Base-by-base conservation (phyloP, 2,888 invertebrate species). In the Tachina lurida region DNA sequence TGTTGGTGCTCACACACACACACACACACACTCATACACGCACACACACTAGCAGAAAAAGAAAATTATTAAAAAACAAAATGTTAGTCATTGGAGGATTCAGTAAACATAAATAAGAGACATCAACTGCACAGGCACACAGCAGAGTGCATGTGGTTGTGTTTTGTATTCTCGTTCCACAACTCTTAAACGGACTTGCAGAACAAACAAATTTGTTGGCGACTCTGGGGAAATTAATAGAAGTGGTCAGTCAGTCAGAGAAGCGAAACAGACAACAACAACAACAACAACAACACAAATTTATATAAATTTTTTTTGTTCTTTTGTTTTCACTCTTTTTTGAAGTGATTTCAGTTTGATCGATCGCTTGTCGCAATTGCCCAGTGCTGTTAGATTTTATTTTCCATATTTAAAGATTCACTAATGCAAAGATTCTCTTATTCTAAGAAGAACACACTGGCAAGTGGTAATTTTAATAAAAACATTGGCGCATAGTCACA, bases 161-260 rank as follows among this genome's bases (percentile, higher is more conserved):
- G 10, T 10, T 56, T n/a, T 52, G 10, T 31, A 3, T 31, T 19
- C 62, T 62, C 70, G 43, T 41, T 67, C 65, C 45, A 52, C 62
- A 31, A 10, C 60, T 43, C 22, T n/a, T 17, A 13, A 17, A n/a
- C 10, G 43, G 17, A 62, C 52, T 45, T 47, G 56, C 19, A 45
- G 17, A 52, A 73, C 49, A 67, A 86, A 62, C 58, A 86, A 83
- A 86, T 76, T 79, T 71, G 60, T 68, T 67, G 49, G 70, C 62
- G 62, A 76, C 83, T 80, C 86, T 56, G 60, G 86, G 86, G 86
- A 86, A 86, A 86, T 86, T 83, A 86, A 76, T 80, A 68, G 76
- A 86, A 83, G 86, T 83, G 86, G 86, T 86, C 86, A 31, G 31
- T 86, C 86, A 73, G 63, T 71, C 60, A 52, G 31, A 47, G 63